Base-by-base conservation (phyloP, 2,113 vertebrate genomes). In the cattle (Bos taurus) region DNA sequence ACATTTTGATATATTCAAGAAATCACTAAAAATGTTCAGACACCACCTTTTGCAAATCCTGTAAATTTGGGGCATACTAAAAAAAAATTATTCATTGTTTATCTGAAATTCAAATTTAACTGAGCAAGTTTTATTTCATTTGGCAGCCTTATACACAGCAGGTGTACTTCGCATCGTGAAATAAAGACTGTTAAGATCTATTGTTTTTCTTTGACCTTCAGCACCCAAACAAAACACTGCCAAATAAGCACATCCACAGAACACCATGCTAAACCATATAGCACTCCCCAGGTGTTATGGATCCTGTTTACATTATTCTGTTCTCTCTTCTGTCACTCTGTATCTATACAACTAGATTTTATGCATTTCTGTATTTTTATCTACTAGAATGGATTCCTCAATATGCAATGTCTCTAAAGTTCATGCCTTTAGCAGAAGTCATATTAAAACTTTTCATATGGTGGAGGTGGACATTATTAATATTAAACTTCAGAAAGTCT, bases 81-180 rank as follows among this genome's bases (percentile, higher is more conserved):
- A 95, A 95, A 94, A 95, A 64, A 14, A 14, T 40, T 56, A 90
- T 26, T 64, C 87, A 40, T 74, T 36, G 21, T 46, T 60, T 93
- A 13, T 86, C 94, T 82, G 25, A 96, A 93, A 90, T 90, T 74
- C 62, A 92, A 67, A 88, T 95, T 85, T 48, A 97, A 85, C 43
- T 56, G 33, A 25, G 23, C 6, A 56, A 82, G 10, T 5, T 88
- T 17, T 52, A 50, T 84, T 87, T 95, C 78, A 60, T 57, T 40
- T 85, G 30, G n/a, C 50, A 95, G 48, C 0, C 17, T 59, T 90
- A 59, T 2, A 7, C 30, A 54, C 2, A 81, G 54, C 67, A 46
- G n/a, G 28, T 50, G 0, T 9, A 62, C 54, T 52, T 30, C 16
- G 95, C 23, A 2, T 59, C 59, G 74, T 67, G 36, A 85, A 90